Conservation (phyloP, 2,888 invertebrate species). For the Aphidoletes aphidimyza region DNA sequence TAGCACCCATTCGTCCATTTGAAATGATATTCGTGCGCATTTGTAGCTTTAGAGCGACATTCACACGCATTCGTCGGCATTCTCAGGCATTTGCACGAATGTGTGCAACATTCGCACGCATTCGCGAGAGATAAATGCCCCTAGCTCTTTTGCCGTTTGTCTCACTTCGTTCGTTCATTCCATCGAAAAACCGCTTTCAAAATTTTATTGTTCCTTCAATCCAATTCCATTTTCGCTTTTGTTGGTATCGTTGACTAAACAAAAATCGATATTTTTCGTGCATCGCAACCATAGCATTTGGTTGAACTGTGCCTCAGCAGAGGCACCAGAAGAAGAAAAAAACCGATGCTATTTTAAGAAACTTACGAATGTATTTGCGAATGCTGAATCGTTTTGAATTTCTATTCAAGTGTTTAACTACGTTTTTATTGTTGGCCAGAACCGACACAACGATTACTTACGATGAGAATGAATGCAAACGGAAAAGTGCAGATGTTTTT, state of each 20-base stretch:
- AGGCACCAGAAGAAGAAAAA: not conserved
- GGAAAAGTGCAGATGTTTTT: too few species aligned
- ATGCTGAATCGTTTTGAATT: not conserved
- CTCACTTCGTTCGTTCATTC: constrained; percentile 3
- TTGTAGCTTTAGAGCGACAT: too few species aligned
- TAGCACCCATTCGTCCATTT: too few species aligned
- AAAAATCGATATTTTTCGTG: constrained; percentile 33
- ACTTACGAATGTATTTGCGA: not conserved
- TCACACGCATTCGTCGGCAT: too few species aligned
- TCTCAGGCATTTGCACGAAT: too few species aligned
- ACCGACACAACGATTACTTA: not conserved
- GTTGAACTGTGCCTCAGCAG: not conserved
- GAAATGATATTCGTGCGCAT: too few species aligned
- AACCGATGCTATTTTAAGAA: not conserved
- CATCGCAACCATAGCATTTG: not conserved
- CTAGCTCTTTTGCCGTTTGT: too few species aligned
- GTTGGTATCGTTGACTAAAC: not conserved
- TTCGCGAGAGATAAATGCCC: too few species aligned
- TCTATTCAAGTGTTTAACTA: not conserved
- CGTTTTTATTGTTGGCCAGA: not conserved
- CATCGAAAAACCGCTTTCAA: not conserved
- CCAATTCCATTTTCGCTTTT: not conserved
- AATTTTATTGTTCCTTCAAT: constrained; percentile 37
- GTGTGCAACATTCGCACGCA: too few species aligned
- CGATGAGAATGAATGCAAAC: not conserved